These are phyloP conservation scores for Argyra leucocephala DNA, from an alignment of 2,888 invertebrate species.

Conservation along the genomic window DNA sequence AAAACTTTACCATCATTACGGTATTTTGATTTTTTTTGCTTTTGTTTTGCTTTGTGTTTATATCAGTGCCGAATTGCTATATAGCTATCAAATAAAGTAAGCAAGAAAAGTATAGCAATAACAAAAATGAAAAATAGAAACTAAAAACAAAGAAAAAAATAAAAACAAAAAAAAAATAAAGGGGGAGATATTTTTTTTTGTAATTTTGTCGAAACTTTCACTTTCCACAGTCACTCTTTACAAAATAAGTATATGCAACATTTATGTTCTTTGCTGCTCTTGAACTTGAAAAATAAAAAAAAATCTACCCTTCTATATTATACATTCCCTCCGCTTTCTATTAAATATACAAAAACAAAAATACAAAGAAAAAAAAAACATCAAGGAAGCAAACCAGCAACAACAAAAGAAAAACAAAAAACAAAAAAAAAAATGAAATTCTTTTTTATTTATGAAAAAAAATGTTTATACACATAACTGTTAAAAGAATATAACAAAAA, in stretches of 20 bases:
- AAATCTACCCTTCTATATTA: neutral
- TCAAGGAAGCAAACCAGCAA: neutral
- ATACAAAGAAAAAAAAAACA: neutral
- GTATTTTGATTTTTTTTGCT: no score
- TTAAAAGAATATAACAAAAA: neutral
- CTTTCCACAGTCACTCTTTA: neutral
- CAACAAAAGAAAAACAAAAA: neutral
- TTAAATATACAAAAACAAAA: neutral
- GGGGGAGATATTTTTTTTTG: no score
- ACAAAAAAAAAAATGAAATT: neutral
- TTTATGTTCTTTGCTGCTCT: neutral
- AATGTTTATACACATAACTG: conserved; percentile 3
- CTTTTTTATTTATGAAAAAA: no score
- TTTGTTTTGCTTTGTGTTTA: no score
- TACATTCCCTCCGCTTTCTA: no score
- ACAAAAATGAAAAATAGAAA: no score
- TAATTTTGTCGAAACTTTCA: neutral
- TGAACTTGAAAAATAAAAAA: neutral
- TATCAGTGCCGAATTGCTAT: no score
- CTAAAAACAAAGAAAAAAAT: neutral
- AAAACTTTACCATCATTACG: no score
- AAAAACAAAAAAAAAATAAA: neutral
- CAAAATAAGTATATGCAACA: neutral
- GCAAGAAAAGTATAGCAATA: no score
- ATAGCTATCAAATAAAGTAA: no score